A percentile compares a stretch with the other conserved stretches of the same genome.
These are phyloP conservation scores for Triplophysa bombifrons DNA, from an alignment of 2,797 vertebrate species.

Conservation along the genomic window DNA sequence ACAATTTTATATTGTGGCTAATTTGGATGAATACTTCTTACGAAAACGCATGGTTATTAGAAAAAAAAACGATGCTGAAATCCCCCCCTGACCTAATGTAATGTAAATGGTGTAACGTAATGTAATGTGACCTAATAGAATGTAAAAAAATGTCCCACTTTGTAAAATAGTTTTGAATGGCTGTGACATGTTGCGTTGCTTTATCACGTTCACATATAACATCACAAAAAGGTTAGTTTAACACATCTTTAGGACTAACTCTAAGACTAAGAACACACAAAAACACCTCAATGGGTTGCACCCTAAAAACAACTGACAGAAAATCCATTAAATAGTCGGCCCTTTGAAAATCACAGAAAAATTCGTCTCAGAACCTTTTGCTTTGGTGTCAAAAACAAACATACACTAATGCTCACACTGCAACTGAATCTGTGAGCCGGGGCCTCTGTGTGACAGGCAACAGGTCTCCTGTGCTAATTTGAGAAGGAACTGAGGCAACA, in stretches of 20 bases:
- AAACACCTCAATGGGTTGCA: neutral
- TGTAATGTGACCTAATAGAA: no score
- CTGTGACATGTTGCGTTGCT: no score
- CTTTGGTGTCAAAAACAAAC: conserved; percentile 26
- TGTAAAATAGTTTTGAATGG: no score
- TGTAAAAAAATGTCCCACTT: no score
- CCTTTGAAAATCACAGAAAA: conserved; percentile 20
- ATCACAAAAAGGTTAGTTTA: neutral
- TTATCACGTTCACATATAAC: no score
- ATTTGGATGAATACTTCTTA: no score
- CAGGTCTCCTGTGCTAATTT: conserved; percentile 73
- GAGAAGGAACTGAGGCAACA: conserved; percentile 66
- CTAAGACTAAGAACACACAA: neutral
- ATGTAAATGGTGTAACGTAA: no score
- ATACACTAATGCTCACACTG: conserved; percentile 43
- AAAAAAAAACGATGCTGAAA: no score
- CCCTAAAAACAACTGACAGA: no score
- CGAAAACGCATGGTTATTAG: no score
- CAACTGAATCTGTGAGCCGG: conserved; percentile 64
- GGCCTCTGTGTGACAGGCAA: conserved; percentile 66
- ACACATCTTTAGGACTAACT: neutral
- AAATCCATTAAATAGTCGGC: neutral
- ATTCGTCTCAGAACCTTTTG: conserved; percentile 46
- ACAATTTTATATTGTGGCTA: no score
- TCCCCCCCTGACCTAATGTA: no score